phyloP scores from a whole-genome alignment of 2,113 vertebrate genomes.

The Larimichthys polyactis region DNA sequence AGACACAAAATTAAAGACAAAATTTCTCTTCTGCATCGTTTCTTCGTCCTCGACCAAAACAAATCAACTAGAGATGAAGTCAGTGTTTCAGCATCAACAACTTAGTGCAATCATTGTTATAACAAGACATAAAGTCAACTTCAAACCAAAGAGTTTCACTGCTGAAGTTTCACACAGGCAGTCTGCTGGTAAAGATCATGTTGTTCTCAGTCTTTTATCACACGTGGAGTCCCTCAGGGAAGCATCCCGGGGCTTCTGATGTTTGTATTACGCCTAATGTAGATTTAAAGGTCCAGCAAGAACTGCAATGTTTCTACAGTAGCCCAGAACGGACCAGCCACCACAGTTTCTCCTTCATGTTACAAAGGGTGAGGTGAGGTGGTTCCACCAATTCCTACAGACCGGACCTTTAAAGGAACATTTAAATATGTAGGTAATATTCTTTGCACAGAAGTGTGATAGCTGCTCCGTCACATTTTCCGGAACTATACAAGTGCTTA shows the following conservation, averaged over 20 bases:
- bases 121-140: slow-evolving; percentile 16
- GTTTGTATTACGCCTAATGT: not conserved
- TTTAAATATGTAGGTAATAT: not conserved
- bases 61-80: not conserved
- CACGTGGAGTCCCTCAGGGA: not conserved
- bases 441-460: not conserved
- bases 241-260: not conserved
- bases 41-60: not conserved
- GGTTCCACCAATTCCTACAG: too few relatives aligned
- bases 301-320: too few relatives aligned
- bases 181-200: slow-evolving; percentile 7
- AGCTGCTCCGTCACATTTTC: not conserved
- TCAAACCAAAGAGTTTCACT: slow-evolving; percentile 2
- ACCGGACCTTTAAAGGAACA: too few relatives aligned
- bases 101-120: slow-evolving; percentile 40
- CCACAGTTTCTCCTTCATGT: too few relatives aligned
- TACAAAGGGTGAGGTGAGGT: too few relatives aligned
- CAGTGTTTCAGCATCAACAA: slow-evolving; percentile 15
- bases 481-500: not conserved
- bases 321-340: too few relatives aligned
- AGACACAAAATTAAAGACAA: slow-evolving; percentile 1
- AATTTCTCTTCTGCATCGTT: not conserved
- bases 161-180: not conserved
- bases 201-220: not conserved
- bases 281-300: not conserved